phyloP scores from a whole-genome alignment of 2,113 vertebrate species.

The Mionectes macconnelli region DNA sequence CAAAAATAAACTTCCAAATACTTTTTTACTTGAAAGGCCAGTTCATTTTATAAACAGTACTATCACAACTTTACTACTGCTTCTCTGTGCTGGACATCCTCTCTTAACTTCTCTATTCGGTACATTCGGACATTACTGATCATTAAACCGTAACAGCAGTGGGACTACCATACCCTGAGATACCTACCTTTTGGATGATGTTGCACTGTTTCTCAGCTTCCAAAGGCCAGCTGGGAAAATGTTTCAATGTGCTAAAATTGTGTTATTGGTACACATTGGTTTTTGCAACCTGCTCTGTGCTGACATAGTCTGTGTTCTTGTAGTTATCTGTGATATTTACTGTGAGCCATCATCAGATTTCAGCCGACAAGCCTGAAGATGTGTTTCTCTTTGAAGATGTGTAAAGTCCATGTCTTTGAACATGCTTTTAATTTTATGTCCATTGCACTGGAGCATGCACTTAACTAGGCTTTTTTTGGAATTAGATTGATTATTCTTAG shows the following conservation, averaged over 20 bases:
- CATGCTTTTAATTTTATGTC: neutral
- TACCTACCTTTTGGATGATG: neutral
- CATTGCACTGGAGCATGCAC: neutral
- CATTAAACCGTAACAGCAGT: rapidly evolving
- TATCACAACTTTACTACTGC: neutral
- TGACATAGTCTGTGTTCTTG: neutral
- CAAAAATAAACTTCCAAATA: neutral
- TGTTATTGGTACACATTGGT: neutral
- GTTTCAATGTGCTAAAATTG: neutral
- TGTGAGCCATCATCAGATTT: neutral
- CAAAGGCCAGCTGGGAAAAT: neutral
- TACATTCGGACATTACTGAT: neutral
- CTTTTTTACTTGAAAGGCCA: neutral
- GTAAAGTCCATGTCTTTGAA: neutral
- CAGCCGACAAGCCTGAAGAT: neutral
- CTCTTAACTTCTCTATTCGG: neutral
- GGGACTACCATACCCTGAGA: rapidly evolving
- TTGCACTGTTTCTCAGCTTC: neutral
- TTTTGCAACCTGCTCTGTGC: neutral
- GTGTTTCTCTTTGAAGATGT: neutral
- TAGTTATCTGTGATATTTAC: neutral
- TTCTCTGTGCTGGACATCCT: neutral
- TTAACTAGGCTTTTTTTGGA: neutral
- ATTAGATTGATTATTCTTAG: neutral
- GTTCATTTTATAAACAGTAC: neutral